Base-by-base conservation (phyloP, 2,888 invertebrate species). In the Lagria hirta region DNA sequence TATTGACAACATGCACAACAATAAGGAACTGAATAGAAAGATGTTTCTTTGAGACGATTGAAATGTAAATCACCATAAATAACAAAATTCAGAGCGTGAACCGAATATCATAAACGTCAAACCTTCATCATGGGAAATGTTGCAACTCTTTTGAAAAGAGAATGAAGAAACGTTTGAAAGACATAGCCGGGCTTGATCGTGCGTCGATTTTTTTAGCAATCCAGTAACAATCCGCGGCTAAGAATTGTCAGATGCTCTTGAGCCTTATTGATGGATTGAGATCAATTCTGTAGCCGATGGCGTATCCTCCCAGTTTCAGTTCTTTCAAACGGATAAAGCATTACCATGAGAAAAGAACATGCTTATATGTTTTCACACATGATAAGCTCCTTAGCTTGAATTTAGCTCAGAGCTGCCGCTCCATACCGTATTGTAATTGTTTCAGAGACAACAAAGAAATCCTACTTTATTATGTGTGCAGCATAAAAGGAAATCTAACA, bases 231-330 rank as follows among this genome's bases (percentile, higher is more conserved):
- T 65, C 65, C 64, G 45, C 57, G 55, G 59, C 62, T 61, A 62
- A 60, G 59, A 57, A 63, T 61, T 62, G 63, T 65, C 65, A 64
- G 63, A 60, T 54, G 57, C 52, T 57, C 48, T 52, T 64, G 63
- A 66, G 64, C 64, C 65, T 59, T 64, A 66, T 67, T 67, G 67
- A 67, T 66, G 63, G 66, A 67, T 67, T 60, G 65, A 59, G 57
- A 57, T 51, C 49, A 51, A 43, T 50, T 51, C 49, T 37, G 43
- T 45, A 34, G 43, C 41, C 37, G 34, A 45, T 45, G 41, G 45
- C 40, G 48, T 38, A 43, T 35, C 36, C 27, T 43, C 21, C 34
- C 15, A 37, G 28, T 21, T 28, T 14, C 16, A 45, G 43, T 48
- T n/a, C 45, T 47, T 41, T 41, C 43, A 40, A 45, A 41, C 50